Evolutionary conservation across 1,140 invertebrate species (phyloP), one percentile per base, ranked within the genome.

Genomic region (Battus philenor): DNA sequence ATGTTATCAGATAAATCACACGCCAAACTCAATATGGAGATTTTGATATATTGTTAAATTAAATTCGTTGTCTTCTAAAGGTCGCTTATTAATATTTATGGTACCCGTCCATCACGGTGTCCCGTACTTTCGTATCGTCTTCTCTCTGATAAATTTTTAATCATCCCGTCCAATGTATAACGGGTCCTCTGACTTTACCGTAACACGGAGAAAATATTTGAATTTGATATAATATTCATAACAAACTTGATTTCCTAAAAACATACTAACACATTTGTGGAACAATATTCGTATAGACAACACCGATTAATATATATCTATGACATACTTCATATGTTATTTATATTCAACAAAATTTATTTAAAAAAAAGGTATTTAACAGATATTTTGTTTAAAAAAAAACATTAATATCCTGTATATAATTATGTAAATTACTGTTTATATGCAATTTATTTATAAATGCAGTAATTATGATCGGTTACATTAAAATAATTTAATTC

Each of bases 1-100:
- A n/a, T n/a, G n/a, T n/a, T n/a, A n/a, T n/a, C n/a, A n/a, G n/a
- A 22, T 22, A 22, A 22, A 22, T 22, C 20, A 22, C 20, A 22
- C 20, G 20, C 7, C 20, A 22, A 22, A 3, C 20, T 3, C 3
- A 22, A 22, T 22, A 7, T 4, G 20, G 20, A 22, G 20, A 22
- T 22, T 22, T 7, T 4, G 7, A 22, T 22, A 22, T 4, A 22
- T 22, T 7, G 20, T 43, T 43, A 27, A 44, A 44, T 50, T 36
- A 17, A 49, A 20, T 34, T 13, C 22, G 47, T 43, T 49, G 38
- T 49, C 15, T 32, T 27, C 9, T 27, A 31, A 20, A 41, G 44
- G 27, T 32, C 30, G n/a, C 41, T 41, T 26, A 46, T 51, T 26
- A 51, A 51, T 51, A 51, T 51, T 32, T 39, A 46, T 51, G 18